A percentile compares a stretch with the other conserved stretches of the same genome.
Conservation (phyloP, 2,113 vertebrate species). For the Misgurnus mizolepis region DNA sequence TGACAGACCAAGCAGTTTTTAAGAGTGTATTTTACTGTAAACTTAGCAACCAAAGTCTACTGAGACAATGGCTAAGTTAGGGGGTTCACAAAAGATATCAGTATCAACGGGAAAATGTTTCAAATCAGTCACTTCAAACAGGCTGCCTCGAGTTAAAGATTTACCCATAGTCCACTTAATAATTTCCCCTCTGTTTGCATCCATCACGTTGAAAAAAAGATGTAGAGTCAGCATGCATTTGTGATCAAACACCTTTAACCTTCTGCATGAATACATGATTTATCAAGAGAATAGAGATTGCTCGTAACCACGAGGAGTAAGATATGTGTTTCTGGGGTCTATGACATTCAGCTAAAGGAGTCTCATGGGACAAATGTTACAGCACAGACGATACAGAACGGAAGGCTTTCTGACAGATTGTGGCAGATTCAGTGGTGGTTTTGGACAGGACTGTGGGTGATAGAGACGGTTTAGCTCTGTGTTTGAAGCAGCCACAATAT, state of each 20-base stretch:
- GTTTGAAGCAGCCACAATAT: conserved; percentile 17
- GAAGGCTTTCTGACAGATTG: conserved; percentile 37
- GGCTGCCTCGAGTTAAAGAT: no score
- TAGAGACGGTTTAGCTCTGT: conserved; percentile 35
- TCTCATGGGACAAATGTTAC: neutral
- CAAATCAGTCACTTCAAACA: neutral
- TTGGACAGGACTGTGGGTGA: conserved; percentile 39
- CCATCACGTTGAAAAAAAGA: conserved; percentile 23
- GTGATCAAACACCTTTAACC: conserved; percentile 35
- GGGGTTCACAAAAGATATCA: no score
- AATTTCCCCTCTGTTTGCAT: conserved; percentile 24
- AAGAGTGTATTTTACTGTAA: no score
- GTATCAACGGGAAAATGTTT: no score
- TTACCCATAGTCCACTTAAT: conserved; percentile 6
- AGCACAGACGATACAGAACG: conserved; percentile 11
- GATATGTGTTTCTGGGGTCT: neutral
- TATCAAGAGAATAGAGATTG: neutral
- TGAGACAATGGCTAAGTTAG: no score
- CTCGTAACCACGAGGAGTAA: neutral
- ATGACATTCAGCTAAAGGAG: conserved; percentile 1
- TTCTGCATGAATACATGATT: conserved; percentile 35
- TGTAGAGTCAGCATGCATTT: conserved; percentile 10
- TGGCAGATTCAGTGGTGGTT: conserved; percentile 37
- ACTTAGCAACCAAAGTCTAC: no score
- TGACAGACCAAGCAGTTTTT: no score